Evolutionary conservation across 2,888 invertebrate genomes (phyloP).

Genomic region (Ischnura elegans): DNA sequence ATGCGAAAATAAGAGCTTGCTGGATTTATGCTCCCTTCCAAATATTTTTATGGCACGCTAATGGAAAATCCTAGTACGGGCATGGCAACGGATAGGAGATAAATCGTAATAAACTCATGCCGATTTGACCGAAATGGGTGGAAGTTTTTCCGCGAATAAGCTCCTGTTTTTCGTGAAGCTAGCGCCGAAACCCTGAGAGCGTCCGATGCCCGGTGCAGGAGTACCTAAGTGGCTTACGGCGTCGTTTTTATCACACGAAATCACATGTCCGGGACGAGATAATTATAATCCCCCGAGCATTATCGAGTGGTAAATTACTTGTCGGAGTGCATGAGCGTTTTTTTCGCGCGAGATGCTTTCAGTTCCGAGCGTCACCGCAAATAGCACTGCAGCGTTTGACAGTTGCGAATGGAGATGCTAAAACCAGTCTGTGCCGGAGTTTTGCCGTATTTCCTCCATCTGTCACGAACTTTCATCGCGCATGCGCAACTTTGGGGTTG

Average conservation of each 20-base stretch:
- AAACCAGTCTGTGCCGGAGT: not conserved
- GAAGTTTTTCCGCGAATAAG: no score
- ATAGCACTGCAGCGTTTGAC: not conserved
- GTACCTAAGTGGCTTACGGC: not conserved
- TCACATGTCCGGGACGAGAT: not conserved
- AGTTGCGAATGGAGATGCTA: not conserved
- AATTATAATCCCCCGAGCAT: no score
- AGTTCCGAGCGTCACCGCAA: not conserved
- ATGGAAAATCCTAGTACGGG: no score
- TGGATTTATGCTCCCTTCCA: no score
- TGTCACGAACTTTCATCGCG: not conserved
- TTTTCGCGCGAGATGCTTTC: not conserved
- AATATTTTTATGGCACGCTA: no score
- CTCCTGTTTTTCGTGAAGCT: no score
- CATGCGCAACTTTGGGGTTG: not conserved
- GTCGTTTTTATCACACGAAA: not conserved
- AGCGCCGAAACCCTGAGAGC: not conserved
- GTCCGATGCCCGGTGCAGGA: not conserved
- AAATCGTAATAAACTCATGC: no score
- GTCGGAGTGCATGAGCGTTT: not conserved
- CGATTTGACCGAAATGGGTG: no score
- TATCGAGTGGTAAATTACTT: no score
- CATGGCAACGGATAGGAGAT: no score
- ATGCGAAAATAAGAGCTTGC: no score
- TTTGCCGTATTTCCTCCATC: not conserved